These are phyloP conservation scores for Epinephelus awoara DNA, from an alignment of 2,797 vertebrate species.

Conservation along the genomic window DNA sequence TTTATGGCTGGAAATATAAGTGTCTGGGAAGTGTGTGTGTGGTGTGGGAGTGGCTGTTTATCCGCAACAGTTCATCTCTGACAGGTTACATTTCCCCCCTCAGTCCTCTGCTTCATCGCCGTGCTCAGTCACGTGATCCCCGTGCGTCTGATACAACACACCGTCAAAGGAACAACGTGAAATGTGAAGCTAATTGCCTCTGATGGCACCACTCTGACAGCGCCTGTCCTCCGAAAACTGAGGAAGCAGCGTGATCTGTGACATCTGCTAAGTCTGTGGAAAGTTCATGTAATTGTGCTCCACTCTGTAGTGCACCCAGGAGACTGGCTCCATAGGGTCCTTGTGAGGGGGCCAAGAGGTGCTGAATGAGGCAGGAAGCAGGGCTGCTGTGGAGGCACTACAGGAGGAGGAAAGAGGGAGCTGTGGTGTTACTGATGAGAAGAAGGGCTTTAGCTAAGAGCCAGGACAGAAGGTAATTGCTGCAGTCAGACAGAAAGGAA, in stretches of 20 bases:
- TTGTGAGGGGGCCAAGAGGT: slow-evolving; percentile 7
- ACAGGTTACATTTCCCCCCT: slow-evolving; percentile 46
- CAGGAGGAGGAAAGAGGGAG: background rate
- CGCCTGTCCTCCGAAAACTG: slow-evolving; percentile 34
- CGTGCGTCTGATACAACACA: slow-evolving; percentile 5
- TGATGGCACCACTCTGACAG: slow-evolving; percentile 36
- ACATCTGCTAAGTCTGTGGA: slow-evolving; percentile 40
- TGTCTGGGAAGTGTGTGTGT: slow-evolving; percentile 37
- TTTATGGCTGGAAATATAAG: slow-evolving; percentile 50
- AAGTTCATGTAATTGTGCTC: slow-evolving; percentile 59
- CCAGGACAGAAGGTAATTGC: slow-evolving; percentile 41
- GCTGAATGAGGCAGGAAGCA: slow-evolving; percentile 4
- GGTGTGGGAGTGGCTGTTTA: slow-evolving; percentile 55
- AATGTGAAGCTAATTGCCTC: slow-evolving; percentile 53
- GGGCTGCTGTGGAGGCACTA: background rate
- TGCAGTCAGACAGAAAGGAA: slow-evolving; percentile 11
- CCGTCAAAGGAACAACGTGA: slow-evolving; percentile 22
- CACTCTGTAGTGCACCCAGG: slow-evolving; percentile 38
- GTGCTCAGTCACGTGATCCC: slow-evolving; percentile 14
- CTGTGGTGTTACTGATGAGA: slow-evolving; percentile 15
- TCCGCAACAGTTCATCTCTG: slow-evolving; percentile 61
- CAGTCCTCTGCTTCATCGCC: slow-evolving; percentile 32
- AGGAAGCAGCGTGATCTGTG: slow-evolving; percentile 26
- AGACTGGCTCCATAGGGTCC: slow-evolving; percentile 35
- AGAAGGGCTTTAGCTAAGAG: slow-evolving; percentile 33